Base-by-base conservation (phyloP, 2,797 vertebrate species). In the Buphagus erythrorhynchus region DNA sequence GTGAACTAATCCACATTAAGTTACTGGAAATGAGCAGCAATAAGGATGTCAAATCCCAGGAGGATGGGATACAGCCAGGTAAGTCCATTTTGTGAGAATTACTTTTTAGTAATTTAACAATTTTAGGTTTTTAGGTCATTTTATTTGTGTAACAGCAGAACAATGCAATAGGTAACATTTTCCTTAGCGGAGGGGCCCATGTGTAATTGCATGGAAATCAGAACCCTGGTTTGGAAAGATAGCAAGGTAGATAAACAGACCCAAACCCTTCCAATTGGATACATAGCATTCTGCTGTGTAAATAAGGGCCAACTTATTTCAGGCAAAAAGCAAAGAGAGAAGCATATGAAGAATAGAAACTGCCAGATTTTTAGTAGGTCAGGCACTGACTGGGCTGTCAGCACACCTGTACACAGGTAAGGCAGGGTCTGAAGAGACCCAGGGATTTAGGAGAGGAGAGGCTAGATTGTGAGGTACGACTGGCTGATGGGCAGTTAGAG, bases 1-100 rank as follows among this genome's bases (percentile, higher is more conserved):
- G 48, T 94, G 94, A 96, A 76, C 59, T 58, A 91, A 76, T 87
- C 69, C 90, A 95, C 54, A 43, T 86, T 66, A 95, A 94, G 16
- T 80, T 95, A 46, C 20, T 43, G 87, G 74, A 95, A 95, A 96
- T 73, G 77, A 52, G 51, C 59, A 86, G 7, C 43, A 89, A 8
- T 24, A 84, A 89, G 61, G 22, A 48, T 95, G 52, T 80, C 52
- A 91, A 92, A 95, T 49, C 83, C 74, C 62, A 69, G 65, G 59
- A 69, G 17, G 33, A 94, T 16, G 63, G 77, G 86, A 51, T 33
- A 46, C 51, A 93, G 49, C 77, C 71, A 96, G 25, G 42, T 46
- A 86, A 89, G 18, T 68, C 78, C 49, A 61, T 95, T 91, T 75
- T 71, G 33, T 68, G 67, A 95, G 57, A 95, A 68, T 42, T 90